A percentile compares a stretch with the other conserved stretches of the same genome.
Evolutionary conservation across 2,797 vertebrate species (phyloP).

Genomic region (Hirundo rustica): DNA sequence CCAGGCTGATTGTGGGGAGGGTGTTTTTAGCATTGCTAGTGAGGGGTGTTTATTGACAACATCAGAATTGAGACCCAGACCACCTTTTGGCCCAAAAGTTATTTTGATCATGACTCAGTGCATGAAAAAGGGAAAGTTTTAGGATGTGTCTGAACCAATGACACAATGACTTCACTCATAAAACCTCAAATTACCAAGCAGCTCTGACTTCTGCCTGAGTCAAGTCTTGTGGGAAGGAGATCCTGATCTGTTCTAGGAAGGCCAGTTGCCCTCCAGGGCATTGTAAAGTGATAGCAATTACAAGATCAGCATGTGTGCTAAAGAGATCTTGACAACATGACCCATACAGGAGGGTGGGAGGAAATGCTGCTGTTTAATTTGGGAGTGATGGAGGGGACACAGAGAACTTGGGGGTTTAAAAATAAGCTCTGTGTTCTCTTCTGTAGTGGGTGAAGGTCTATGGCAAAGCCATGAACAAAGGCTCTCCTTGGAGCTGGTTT

Average conservation of each 20-base stretch:
- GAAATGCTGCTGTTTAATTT: slow-evolving; percentile 25
- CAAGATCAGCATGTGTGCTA: not conserved
- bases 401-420: not conserved
- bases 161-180: not conserved
- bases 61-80: not conserved
- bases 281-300: not conserved
- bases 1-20: not conserved
- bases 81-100: not conserved
- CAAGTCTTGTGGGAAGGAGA: not conserved
- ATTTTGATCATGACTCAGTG: not conserved
- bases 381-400: not conserved
- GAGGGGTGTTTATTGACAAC: not conserved
- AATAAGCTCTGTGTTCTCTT: not conserved
- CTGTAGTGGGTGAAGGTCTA: not conserved
- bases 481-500: not conserved
- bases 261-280: not conserved
- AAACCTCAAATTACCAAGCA: not conserved
- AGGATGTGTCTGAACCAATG: not conserved
- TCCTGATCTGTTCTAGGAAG: not conserved
- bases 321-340: not conserved
- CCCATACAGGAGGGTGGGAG: not conserved
- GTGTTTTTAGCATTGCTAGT: not conserved
- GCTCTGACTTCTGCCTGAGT: not conserved
- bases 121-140: slow-evolving; percentile 42
- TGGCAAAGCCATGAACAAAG: not conserved